Evolutionary conservation across 2,888 invertebrate species (phyloP).

Genomic region (Oscheius sp.): DNA sequence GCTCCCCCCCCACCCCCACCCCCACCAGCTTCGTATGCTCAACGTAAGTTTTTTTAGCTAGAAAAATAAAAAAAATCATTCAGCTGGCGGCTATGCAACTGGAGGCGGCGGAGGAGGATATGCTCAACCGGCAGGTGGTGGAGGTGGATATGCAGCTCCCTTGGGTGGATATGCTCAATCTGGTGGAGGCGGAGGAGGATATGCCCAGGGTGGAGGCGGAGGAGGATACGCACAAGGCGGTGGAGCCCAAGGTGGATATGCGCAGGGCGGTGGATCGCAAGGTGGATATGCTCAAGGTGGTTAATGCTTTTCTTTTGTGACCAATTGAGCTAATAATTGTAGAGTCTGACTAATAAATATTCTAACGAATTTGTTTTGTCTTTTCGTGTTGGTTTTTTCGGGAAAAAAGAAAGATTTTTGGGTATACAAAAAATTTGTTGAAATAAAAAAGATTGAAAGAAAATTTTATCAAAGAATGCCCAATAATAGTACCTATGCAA

Average conservation of each 20-base stretch:
- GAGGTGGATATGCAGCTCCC: too few species aligned
- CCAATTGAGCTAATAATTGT: background rate
- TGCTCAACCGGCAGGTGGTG: constrained; percentile 26
- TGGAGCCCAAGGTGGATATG: constrained; percentile 20
- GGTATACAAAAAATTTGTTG: too few species aligned
- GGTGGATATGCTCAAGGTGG: constrained; percentile 19
- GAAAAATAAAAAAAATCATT: background rate
- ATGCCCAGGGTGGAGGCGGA: constrained; percentile 10
- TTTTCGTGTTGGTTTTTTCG: too few species aligned
- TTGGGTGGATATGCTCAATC: constrained; percentile 26
- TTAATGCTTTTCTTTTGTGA: background rate
- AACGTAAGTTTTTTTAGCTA: background rate
- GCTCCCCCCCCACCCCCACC: constrained; percentile 29
- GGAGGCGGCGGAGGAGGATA: constrained; percentile 25
- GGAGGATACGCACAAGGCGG: constrained; percentile 18
- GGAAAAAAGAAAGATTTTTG: too few species aligned
- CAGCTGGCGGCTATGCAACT: background rate
- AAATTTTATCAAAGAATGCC: too few species aligned
- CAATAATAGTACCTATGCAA: too few species aligned
- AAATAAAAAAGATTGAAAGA: too few species aligned
- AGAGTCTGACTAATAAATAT: background rate
- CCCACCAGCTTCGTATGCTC: constrained; percentile 17
- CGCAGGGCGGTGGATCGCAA: constrained; percentile 7
- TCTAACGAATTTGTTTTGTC: background rate
- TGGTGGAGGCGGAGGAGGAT: constrained; percentile 16